Evolutionary conservation across 2,888 invertebrate genomes (phyloP).

Genomic region (Halictus quadricinctus): DNA sequence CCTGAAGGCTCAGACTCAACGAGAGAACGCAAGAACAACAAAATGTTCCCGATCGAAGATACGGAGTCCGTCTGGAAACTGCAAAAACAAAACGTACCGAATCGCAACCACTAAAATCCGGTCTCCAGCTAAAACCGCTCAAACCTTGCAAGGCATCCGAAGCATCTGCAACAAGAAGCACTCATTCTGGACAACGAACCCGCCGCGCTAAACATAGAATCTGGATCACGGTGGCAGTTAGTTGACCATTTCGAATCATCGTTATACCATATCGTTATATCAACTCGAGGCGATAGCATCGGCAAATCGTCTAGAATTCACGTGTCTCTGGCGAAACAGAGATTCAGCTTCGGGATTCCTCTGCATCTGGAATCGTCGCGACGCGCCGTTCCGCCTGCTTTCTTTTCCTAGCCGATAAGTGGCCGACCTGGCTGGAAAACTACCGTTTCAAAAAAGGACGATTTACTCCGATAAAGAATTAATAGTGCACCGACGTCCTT

Average conservation of each 20-base stretch:
- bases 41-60: too few relatives aligned
- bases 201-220: not conserved
- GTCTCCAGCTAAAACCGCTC: not conserved
- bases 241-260: conserved; percentile 10
- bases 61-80: too few relatives aligned
- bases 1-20: too few relatives aligned
- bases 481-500: not conserved
- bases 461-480: conserved; percentile 7
- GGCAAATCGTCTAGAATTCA: not conserved
- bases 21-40: too few relatives aligned
- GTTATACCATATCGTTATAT: too few relatives aligned
- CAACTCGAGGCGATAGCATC: not conserved
- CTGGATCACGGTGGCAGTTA: not conserved
- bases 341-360: not conserved
- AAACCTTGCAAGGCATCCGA: too few relatives aligned
- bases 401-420: not conserved
- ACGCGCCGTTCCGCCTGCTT: not conserved
- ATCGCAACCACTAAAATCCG: not conserved
- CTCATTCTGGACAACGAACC: not conserved
- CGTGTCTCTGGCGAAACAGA: not conserved
- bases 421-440: not conserved
- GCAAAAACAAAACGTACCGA: not conserved
- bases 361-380: not conserved
- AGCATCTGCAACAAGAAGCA: too few relatives aligned
- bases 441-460: conserved; percentile 12